Conservation (phyloP, 2,888 invertebrate genomes). For the Lomographa bimaculata region DNA sequence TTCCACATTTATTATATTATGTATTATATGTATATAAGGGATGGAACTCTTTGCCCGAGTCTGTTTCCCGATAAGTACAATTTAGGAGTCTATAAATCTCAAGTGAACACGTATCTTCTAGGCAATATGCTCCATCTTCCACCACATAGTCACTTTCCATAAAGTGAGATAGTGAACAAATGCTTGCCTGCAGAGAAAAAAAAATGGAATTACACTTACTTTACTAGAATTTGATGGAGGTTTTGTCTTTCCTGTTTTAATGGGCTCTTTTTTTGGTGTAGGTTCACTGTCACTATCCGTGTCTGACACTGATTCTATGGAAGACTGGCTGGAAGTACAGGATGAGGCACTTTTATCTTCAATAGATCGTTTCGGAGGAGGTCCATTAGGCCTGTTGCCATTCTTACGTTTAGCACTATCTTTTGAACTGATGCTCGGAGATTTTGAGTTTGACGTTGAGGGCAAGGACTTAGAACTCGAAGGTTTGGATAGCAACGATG, state of each 20-base stretch:
- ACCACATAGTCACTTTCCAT: too few relatives aligned
- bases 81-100: too few relatives aligned
- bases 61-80: too few relatives aligned
- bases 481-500: slow-evolving; percentile 24
- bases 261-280: slow-evolving; percentile 56
- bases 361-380: slow-evolving; percentile 68
- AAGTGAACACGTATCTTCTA: too few relatives aligned
- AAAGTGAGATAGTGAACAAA: too few relatives aligned
- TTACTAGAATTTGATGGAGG: slow-evolving; percentile 42
- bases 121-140: too few relatives aligned
- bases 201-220: too few relatives aligned
- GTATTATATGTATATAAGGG: too few relatives aligned
- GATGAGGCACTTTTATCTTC: slow-evolving; percentile 73
- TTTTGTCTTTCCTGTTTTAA: slow-evolving; percentile 67
- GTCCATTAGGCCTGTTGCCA: slow-evolving; percentile 62
- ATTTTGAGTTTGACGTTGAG: slow-evolving; percentile 29
- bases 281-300: slow-evolving; percentile 74
- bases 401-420: slow-evolving; percentile 64
- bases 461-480: slow-evolving; percentile 19
- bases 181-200: too few relatives aligned
- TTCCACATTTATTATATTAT: too few relatives aligned
- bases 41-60: too few relatives aligned
- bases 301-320: slow-evolving; percentile 65
- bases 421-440: slow-evolving; percentile 41
- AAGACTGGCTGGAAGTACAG: slow-evolving; percentile 74